phyloP scores from a whole-genome alignment of 2,113 vertebrate species.

The Craseonycteris thonglongyai region DNA sequence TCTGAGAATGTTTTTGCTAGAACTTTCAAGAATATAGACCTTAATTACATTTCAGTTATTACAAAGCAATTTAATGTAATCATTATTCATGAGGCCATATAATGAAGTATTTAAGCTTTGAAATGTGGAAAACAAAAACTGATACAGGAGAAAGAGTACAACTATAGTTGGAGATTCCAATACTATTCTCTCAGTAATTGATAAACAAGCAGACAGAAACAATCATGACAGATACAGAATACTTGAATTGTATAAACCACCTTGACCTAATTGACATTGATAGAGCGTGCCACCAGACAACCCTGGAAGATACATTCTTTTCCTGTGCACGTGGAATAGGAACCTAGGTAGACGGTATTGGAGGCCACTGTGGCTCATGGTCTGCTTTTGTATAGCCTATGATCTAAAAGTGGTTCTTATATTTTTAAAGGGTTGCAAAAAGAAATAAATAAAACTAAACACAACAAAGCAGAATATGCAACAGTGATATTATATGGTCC shows the following conservation, averaged over 20 bases:
- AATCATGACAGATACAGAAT: not conserved
- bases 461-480: not conserved
- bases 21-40: not conserved
- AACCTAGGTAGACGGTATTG: too few relatives aligned
- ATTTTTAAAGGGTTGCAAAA: not conserved
- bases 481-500: too few relatives aligned
- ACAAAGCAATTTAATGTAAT: not conserved
- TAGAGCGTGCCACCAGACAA: rapidly evolving
- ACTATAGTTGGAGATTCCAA: not conserved
- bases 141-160: not conserved
- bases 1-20: not conserved
- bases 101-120: not conserved
- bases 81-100: not conserved
- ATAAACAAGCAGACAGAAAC: not conserved
- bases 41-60: not conserved
- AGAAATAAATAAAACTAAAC: not conserved
- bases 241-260: too few relatives aligned
- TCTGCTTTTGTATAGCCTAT: not conserved
- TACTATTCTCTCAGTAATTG: not conserved
- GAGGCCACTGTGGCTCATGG: too few relatives aligned
- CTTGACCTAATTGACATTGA: rapidly evolving
- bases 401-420: not conserved
- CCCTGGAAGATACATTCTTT: rapidly evolving
- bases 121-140: not conserved
- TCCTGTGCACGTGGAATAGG: rapidly evolving